Base-by-base conservation (phyloP, 2,113 vertebrate genomes). In the Casuarius casuarius region DNA sequence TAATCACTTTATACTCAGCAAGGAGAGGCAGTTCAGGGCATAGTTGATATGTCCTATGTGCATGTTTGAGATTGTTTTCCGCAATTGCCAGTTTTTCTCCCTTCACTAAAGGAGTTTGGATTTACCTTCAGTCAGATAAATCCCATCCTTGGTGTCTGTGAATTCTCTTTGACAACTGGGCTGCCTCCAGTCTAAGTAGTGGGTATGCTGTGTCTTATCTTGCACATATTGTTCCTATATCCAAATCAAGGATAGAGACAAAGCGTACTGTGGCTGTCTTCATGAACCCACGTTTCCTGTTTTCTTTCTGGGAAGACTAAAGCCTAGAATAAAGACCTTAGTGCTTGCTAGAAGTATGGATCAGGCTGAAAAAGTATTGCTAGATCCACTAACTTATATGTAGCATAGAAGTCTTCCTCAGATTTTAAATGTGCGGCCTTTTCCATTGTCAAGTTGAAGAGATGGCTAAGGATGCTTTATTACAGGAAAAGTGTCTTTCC, bases 151-250 rank as follows among this genome's bases (percentile, higher is more conserved):
- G 4, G 33, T 26, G 42, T 54, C 77, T 78, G 61, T 70, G 66
- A 70, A 52, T 62, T 84, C 70, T 95, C 84, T 84, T 65, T 91
- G 81, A 82, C 29, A 63, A 4, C 23, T n/a, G 31, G 13, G 9
- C 65, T 87, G 31, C 33, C 26, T 81, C 46, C 78, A 89, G 81
- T 82, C 70, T 94, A 81, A 96, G 82, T 56, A 93, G 7, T 75
- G 42, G 38, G 25, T 61, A 9, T 25, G 16, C n/a, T 61, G 11
- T 20, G 63, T 12, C 79, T 79, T 54, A 40, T 67, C 46, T 81
- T 90, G 25, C 12, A 35, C 3, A 1, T 76, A 12, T 87, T 90
- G 16, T 1, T 42, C 22, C 28, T 90, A 1, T 51, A 79, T 9
- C 25, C 52, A 61, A 54, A 78, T 40, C 5, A 7, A 29, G 4